Conservation (phyloP, 2,888 invertebrate genomes). For the Hypercompe scribonia region DNA sequence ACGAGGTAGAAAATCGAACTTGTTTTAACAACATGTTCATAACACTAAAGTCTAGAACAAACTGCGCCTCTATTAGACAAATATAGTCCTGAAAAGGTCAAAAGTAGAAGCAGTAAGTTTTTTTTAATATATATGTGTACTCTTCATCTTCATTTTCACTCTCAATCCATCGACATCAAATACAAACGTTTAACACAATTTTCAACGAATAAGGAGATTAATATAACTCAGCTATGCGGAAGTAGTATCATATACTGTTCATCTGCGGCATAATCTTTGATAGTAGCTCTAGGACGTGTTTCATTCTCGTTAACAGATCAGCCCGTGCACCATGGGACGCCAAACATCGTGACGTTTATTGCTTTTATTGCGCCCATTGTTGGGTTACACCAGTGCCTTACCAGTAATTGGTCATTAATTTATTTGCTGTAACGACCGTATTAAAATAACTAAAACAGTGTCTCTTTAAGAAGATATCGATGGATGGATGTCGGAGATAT, state of each 20-base stretch:
- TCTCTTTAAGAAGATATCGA: conserved; percentile 15
- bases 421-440: conserved; percentile 48
- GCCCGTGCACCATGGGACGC: conserved; percentile 76
- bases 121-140: too few species aligned
- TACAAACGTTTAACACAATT: background rate
- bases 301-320: conserved; percentile 80
- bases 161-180: too few species aligned
- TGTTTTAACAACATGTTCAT: too few species aligned
- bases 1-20: too few species aligned
- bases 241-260: background rate
- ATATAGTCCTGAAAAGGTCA: too few species aligned
- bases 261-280: conserved; percentile 59
- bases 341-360: conserved; percentile 79
- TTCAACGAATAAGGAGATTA: background rate
- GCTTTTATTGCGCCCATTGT: conserved; percentile 77
- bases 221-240: background rate
- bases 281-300: conserved; percentile 72
- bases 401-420: conserved; percentile 68
- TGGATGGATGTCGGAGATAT: conserved; percentile 18
- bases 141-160: background rate
- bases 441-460: conserved; percentile 43
- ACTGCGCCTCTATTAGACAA: too few species aligned
- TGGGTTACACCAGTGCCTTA: conserved; percentile 63
- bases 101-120: background rate
- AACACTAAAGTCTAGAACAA: too few species aligned